These are phyloP conservation scores for Platygyra sinensis DNA, from an alignment of 64 coral and sea anemone species.

Conservation along the genomic window DNA sequence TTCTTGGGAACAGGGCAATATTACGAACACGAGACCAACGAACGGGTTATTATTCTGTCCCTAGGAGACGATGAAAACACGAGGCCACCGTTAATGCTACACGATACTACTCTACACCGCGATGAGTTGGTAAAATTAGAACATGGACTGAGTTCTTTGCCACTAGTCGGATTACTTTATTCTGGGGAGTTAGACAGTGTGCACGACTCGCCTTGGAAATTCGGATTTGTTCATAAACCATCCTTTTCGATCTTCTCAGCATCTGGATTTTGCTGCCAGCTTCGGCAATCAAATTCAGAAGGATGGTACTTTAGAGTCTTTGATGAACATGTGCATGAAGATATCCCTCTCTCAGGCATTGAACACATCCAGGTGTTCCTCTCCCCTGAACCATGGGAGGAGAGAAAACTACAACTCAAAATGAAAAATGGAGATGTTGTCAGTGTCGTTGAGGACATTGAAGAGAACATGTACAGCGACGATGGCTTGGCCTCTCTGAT, in stretches of 20 bases:
- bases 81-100: background rate
- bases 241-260: slow-evolving; percentile 66
- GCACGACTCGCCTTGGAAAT: slow-evolving; percentile 62
- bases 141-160: slow-evolving; percentile 14
- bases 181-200: slow-evolving; percentile 70
- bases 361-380: slow-evolving; percentile 56
- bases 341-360: slow-evolving; percentile 46
- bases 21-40: slow-evolving; percentile 68
- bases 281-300: slow-evolving; percentile 4
- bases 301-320: slow-evolving; percentile 35
- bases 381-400: slow-evolving; percentile 65
- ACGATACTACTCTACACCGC: slow-evolving; percentile 45
- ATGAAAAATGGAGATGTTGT: slow-evolving; percentile 52
- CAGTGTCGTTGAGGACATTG: slow-evolving; percentile 36
- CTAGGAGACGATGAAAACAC: slow-evolving; percentile 19
- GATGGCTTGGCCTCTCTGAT: slow-evolving; percentile 64
- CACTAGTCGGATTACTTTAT: background rate
- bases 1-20: slow-evolving; percentile 89
- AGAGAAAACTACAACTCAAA: slow-evolving; percentile 58
- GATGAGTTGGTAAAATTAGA: slow-evolving; percentile 43
- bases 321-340: slow-evolving; percentile 31
- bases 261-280: slow-evolving; percentile 25
- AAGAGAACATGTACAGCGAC: slow-evolving; percentile 44
- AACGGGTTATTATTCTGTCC: slow-evolving; percentile 62
- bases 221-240: slow-evolving; percentile 59